Base-by-base conservation (phyloP, 2,113 vertebrate genomes). In the Myiopsitta monachus region DNA sequence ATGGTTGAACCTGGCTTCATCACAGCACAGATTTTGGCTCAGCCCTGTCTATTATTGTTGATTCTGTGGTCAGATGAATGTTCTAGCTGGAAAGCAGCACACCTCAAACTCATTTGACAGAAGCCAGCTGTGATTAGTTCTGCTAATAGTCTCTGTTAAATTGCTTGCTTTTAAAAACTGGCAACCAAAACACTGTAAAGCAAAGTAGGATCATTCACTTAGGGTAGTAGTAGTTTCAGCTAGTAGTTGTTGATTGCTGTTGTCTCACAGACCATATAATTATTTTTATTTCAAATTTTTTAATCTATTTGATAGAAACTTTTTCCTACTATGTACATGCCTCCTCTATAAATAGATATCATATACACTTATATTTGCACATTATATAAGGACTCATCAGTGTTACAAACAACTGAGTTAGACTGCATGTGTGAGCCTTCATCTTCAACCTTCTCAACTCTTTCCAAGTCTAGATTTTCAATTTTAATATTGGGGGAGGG, bases 221-320 rank as follows among this genome's bases (percentile, higher is more conserved):
- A 47, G 0, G 2, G 7, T 13, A 0, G 0, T 5, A 76, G 31
- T 49, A 59, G 31, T 63, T 33, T 80, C 39, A 88, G 47, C 28
- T 63, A 26, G 26, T 47, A 43, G 4, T 4, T 43, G 10, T 11
- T 91, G n/a, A 73, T 46, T 55, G 12, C 6, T 76, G 4, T 49
- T 83, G 24, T 59, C 18, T 41, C 39, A 28, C 5, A 64, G 22
- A 38, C 4, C 14, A 79, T 18, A 61, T 18, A 76, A 30, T 18
- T 14, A 47, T 19, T 59, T 36, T 19, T 16, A 36, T 31, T 78
- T 69, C 9, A 63, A 16, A 27, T 38, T 43, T 79, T 41, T 80
- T 75, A 14, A 47, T 61, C 31, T 63, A 22, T 52, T 82, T 80
- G 16, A 36, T 64, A 51, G 4, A 76, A 80, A 54, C 6, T 59